These are phyloP conservation scores for Drosophila burlai DNA, from an alignment of 1,140 invertebrate species.

Conservation along the genomic window DNA sequence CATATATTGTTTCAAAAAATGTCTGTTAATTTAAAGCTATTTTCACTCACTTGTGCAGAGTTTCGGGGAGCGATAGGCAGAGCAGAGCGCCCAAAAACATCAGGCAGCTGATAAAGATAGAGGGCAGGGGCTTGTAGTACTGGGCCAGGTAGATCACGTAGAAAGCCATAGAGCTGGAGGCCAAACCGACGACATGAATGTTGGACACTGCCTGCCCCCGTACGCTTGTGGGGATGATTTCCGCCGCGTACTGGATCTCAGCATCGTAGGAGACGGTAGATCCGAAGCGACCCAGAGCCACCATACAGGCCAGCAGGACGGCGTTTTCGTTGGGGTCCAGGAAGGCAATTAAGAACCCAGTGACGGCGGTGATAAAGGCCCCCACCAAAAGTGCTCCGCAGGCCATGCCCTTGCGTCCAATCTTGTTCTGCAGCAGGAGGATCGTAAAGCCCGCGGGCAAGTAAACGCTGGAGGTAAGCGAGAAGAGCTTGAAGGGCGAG, in stretches of 20 bases:
- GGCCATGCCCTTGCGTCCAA: conserved; percentile 87
- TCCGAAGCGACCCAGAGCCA: conserved; percentile 87
- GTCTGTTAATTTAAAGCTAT: accelerated
- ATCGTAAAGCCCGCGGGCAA: conserved; percentile 87
- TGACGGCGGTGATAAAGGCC: conserved; percentile 85
- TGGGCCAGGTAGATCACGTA: conserved; percentile 84
- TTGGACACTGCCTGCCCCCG: conserved; percentile 87
- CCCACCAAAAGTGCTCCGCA: conserved; percentile 86
- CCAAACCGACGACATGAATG: conserved; percentile 87
- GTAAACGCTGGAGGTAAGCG: conserved; percentile 86
- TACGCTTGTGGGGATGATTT: conserved; percentile 88
- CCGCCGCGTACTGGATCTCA: conserved; percentile 88
- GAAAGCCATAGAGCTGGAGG: conserved; percentile 77
- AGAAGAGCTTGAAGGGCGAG: conserved; percentile 87
- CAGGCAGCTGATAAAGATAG: conserved; percentile 86
- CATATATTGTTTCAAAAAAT: not conserved
- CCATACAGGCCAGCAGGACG: conserved; percentile 63
- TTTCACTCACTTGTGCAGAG: conserved; percentile 85
- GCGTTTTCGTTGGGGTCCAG: conserved; percentile 67
- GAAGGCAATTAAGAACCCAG: conserved; percentile 70
- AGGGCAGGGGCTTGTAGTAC: conserved; percentile 86
- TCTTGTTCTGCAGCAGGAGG: conserved; percentile 86
- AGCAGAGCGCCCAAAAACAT: conserved; percentile 86
- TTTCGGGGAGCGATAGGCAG: conserved; percentile 88
- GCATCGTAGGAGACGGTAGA: conserved; percentile 88